Conservation (phyloP, 1,140 invertebrate genomes). For the Hyles vespertilio region DNA sequence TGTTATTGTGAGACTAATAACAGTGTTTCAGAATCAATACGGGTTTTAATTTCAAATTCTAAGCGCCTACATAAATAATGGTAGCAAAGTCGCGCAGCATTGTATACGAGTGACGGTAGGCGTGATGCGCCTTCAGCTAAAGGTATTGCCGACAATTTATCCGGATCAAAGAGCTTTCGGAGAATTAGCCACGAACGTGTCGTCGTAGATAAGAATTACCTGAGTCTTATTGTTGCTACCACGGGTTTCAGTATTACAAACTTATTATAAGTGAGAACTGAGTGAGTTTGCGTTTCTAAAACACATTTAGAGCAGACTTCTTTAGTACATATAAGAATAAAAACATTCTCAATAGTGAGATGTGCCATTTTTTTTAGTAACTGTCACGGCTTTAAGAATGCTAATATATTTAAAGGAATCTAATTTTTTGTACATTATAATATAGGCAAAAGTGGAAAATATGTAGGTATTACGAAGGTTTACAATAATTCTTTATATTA, state of each 20-base stretch:
- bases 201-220: slow-evolving; percentile 24
- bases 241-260: background rate
- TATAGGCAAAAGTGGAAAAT: no score
- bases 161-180: slow-evolving; percentile 16
- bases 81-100: slow-evolving; percentile 11
- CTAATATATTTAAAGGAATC: no score
- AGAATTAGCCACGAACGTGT: slow-evolving; percentile 20
- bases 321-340: no score
- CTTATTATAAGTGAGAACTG: background rate
- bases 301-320: background rate
- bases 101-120: slow-evolving; percentile 11
- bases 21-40: no score
- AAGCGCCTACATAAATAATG: slow-evolving; percentile 16
- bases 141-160: slow-evolving; percentile 16
- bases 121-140: slow-evolving; percentile 1
- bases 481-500: no score
- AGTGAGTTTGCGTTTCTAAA: background rate
- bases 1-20: no score
- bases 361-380: no score
- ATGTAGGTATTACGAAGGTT: no score
- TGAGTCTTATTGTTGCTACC: slow-evolving; percentile 1
- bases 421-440: no score
- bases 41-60: background rate
- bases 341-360: no score
- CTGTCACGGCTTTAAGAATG: no score